Evolutionary conservation across 2,797 vertebrate genomes (phyloP).

Genomic region (Vespertilio murinus): DNA sequence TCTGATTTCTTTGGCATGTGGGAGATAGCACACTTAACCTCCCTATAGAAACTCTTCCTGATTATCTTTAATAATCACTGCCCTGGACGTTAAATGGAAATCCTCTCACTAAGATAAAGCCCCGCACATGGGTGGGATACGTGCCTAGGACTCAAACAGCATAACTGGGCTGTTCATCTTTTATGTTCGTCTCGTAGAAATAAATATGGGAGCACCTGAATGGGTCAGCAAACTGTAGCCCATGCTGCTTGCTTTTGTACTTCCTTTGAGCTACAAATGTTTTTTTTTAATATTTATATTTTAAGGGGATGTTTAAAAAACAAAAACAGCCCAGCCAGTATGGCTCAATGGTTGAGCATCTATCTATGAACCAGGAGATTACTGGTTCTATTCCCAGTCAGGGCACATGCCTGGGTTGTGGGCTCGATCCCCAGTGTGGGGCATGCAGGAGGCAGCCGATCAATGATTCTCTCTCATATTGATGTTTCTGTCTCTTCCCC

Average conservation of each 20-base stretch:
- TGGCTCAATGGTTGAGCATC: too few relatives aligned
- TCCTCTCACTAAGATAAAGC: background rate
- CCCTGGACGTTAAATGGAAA: background rate
- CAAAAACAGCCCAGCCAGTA: too few relatives aligned
- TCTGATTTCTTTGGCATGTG: background rate
- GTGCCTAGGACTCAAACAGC: background rate
- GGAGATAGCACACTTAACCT: background rate
- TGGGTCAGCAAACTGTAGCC: background rate
- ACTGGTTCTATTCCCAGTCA: too few relatives aligned
- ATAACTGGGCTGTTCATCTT: background rate
- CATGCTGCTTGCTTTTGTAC: background rate
- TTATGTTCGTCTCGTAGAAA: background rate
- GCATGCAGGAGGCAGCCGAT: too few relatives aligned
- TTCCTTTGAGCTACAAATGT: background rate
- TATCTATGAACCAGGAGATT: too few relatives aligned
- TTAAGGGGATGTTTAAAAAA: background rate
- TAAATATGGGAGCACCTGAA: background rate
- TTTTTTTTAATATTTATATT: conserved; percentile 19
- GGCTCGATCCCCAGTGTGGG: too few relatives aligned
- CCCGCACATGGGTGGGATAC: background rate
- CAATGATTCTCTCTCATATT: too few relatives aligned
- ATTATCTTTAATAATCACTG: background rate
- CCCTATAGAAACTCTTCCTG: background rate
- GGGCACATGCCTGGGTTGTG: too few relatives aligned
- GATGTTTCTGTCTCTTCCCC: too few relatives aligned